Percentiles rank a stretch among this genome's conserved stretches.
Evolutionary conservation across 2,113 vertebrate genomes (phyloP).

Genomic region (Marmota monax): DNA sequence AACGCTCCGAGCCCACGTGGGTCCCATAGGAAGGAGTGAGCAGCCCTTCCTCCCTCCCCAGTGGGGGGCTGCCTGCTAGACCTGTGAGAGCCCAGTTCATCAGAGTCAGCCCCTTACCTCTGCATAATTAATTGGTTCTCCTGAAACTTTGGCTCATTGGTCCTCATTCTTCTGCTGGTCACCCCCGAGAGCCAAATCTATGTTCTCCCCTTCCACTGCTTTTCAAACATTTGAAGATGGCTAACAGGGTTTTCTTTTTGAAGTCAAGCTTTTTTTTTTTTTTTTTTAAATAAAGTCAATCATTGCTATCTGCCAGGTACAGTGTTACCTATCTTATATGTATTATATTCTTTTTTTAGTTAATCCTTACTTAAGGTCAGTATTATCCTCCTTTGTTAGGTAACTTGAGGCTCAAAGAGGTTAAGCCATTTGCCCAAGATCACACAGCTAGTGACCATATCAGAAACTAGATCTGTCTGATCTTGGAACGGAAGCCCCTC

Average conservation of each 20-base stretch:
- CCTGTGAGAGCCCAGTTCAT: neutral
- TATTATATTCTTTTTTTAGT: neutral
- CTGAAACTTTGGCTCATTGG: neutral
- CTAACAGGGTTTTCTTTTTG: too few relatives aligned
- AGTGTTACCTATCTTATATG: neutral
- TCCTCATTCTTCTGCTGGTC: neutral
- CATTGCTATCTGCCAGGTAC: neutral
- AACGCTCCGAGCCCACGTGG: neutral
- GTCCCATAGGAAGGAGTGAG: too few relatives aligned
- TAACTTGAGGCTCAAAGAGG: neutral
- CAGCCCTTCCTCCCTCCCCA: rapidly evolving
- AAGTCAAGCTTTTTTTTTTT: neutral
- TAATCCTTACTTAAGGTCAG: neutral
- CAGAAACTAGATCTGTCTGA: neutral
- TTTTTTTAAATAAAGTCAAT: neutral
- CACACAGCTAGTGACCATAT: neutral
- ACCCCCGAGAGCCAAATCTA: neutral
- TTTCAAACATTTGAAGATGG: neutral
- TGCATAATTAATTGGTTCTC: neutral
- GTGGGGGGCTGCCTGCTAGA: rapidly evolving
- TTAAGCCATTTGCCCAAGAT: neutral
- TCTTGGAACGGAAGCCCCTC: neutral
- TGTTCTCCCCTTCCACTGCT: neutral
- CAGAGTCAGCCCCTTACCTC: neutral
- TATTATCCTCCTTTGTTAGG: neutral